Conservation (phyloP, 2,797 vertebrate species). For the Peromyscus nudipes region DNA sequence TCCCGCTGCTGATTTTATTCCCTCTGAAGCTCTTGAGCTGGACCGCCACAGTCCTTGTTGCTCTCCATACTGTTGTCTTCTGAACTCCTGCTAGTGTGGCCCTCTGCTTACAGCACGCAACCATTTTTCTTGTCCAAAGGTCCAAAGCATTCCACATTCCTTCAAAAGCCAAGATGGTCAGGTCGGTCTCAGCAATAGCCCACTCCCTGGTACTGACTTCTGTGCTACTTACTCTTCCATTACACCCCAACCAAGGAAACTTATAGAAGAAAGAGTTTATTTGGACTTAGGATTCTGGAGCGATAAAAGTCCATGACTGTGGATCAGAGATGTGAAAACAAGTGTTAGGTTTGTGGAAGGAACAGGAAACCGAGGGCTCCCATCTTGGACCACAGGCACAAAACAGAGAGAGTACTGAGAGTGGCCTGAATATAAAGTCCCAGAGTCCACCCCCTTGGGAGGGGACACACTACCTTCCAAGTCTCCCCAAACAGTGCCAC, state of each 20-base stretch:
- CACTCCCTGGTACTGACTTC: neutral
- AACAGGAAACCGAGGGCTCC: neutral
- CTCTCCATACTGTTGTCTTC: neutral
- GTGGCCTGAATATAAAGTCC: neutral
- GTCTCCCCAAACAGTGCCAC: neutral
- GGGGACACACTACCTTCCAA: neutral
- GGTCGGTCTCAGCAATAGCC: neutral
- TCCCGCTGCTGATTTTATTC: neutral
- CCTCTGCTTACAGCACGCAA: neutral
- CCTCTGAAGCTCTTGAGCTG: neutral
- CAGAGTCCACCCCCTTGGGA: neutral
- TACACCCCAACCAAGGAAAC: neutral
- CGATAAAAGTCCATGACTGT: neutral
- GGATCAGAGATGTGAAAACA: neutral
- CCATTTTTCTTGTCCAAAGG: neutral
- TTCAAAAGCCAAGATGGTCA: neutral
- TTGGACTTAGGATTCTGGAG: neutral
- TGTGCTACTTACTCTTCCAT: neutral
- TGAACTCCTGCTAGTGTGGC: neutral
- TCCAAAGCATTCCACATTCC: neutral
- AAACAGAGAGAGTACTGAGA: neutral
- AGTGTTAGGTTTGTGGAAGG: too few species aligned
- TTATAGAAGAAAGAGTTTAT: neutral
- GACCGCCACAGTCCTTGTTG: fast-evolving
- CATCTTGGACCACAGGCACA: neutral